These are phyloP conservation scores for Mesopsocus fuscifrons DNA, from an alignment of 2,888 invertebrate species.

Conservation along the genomic window DNA sequence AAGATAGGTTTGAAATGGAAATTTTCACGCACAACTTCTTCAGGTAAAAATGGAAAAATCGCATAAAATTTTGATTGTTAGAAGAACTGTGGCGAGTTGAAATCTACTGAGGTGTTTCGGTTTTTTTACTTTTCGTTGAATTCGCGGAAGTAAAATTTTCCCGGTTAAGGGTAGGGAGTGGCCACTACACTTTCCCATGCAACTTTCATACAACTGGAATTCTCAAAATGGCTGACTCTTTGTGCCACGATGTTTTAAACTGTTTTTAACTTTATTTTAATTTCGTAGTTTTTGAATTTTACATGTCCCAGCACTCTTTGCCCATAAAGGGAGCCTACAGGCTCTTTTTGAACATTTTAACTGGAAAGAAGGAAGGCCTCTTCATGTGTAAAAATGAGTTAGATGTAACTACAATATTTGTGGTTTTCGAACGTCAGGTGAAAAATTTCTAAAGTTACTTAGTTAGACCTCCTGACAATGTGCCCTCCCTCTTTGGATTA, in stretches of 20 bases:
- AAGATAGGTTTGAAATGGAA: not conserved
- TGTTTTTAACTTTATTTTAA: too few relatives aligned
- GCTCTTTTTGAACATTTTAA: too few relatives aligned
- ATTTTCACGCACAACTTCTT: not conserved
- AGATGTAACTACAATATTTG: too few relatives aligned
- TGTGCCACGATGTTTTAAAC: not conserved
- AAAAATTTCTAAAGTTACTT: too few relatives aligned
- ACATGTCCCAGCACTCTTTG: too few relatives aligned
- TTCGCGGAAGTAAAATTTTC: slow-evolving; percentile 1
- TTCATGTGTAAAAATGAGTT: too few relatives aligned
- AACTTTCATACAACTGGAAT: slow-evolving; percentile 8
- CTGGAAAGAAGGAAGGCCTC: too few relatives aligned
- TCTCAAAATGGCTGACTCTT: slow-evolving; percentile 10
- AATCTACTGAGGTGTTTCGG: not conserved
- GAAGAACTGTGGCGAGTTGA: not conserved
- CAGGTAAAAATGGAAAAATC: not conserved
- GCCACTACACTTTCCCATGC: slow-evolving; percentile 7
- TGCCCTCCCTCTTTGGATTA: too few relatives aligned
- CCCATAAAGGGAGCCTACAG: too few relatives aligned
- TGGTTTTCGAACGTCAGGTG: too few relatives aligned
- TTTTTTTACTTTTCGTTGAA: not conserved
- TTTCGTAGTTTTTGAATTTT: too few relatives aligned
- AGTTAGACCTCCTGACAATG: too few relatives aligned
- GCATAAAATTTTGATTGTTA: not conserved
- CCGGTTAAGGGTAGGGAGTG: slow-evolving; percentile 7